Evolutionary conservation across 2,888 invertebrate species (phyloP), one percentile per base, ranked within the genome.

Genomic region (Torymus tubicola): DNA sequence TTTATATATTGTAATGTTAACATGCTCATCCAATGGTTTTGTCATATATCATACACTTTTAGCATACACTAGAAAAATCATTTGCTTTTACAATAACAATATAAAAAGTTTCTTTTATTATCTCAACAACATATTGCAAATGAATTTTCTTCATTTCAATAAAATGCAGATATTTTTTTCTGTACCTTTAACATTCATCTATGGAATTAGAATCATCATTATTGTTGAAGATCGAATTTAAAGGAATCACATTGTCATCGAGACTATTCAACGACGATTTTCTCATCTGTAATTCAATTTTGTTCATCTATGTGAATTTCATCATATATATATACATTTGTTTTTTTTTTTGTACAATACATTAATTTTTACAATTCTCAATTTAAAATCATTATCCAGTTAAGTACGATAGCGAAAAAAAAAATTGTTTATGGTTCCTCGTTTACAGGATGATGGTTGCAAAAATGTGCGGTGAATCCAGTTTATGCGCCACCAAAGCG

Each of bases 191-290:
- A 79, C 85, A 82, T 83, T 88, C 85, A 82, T 84, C 84, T 70
- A 86, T 78, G 81, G 82, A 85, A 84, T 89, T 87, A 75, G 86
- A 85, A 80, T 89, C 88, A 77, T 87, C 87, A 80, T 86, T 83
- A 86, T 86, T 86, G 85, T 87, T 87, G 80, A 86, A 84, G 85
- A 87, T 87, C 83, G 87, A 87, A 85, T 88, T 88, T 87, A 90
- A 88, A 70, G 89, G 87, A 86, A 89, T 89, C 84, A 88, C 85
- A 84, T 84, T 88, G 83, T 89, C 89, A 84, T 89, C 89, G 82
- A 86, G 84, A 87, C 85, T 88, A 86, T 86, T 87, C 84, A 83
- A 87, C 83, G 89, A 88, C 82, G 87, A 85, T 87, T 86, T 88
- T 82, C 85, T 87, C 72, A 86, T 88, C 88, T 88, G 88, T 85